A percentile compares a stretch with the other conserved stretches of the same genome.
These are phyloP conservation scores for Phanerotoma sp. DNA, from an alignment of 2,888 invertebrate genomes.

Conservation along the genomic window DNA sequence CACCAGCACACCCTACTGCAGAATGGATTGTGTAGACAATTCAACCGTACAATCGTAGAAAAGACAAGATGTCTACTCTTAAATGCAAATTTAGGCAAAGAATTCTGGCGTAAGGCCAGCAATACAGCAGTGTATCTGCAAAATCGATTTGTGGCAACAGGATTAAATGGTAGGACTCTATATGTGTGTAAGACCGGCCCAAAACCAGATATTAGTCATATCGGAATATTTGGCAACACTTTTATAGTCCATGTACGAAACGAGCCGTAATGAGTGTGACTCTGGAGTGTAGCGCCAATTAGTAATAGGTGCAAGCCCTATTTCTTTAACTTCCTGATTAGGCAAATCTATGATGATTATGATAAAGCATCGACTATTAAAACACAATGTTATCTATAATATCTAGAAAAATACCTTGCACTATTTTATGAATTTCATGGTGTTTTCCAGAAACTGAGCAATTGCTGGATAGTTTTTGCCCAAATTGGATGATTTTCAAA, in stretches of 20 bases:
- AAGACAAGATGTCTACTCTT: conserved; percentile 35
- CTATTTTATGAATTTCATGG: no score
- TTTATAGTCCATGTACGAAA: conserved; percentile 48
- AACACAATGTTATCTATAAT: no score
- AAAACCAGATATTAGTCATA: conserved; percentile 43
- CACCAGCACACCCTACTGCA: conserved; percentile 30
- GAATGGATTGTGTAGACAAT: conserved; percentile 32
- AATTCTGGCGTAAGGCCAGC: conserved; percentile 37
- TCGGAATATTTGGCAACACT: conserved; percentile 49
- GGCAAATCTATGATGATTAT: no score
- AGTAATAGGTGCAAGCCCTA: no score
- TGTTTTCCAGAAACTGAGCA: no score
- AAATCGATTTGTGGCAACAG: conserved; percentile 33
- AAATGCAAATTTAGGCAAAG: conserved; percentile 26
- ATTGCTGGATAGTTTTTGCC: no score
- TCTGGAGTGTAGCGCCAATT: no score
- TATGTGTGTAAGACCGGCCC: conserved; percentile 47
- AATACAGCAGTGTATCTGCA: conserved; percentile 34
- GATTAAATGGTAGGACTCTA: conserved; percentile 37
- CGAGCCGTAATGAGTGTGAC: no score
- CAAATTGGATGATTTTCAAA: no score
- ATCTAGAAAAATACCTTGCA: no score
- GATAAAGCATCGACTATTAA: no score
- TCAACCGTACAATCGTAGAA: conserved; percentile 33
- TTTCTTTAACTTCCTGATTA: no score